Conservation (phyloP, 2,888 invertebrate species). For the Sphaerophoria taeniata region DNA sequence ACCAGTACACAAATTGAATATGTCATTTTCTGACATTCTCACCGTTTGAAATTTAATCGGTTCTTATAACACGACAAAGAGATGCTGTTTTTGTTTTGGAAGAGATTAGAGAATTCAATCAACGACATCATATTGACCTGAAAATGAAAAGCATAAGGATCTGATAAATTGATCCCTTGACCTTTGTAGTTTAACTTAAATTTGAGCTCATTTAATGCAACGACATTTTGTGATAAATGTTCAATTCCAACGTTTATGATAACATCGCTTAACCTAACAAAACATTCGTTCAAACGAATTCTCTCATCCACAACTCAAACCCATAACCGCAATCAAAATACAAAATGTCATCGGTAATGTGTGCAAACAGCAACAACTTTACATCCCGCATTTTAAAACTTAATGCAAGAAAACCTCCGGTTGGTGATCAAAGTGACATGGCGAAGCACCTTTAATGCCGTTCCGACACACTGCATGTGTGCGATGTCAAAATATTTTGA, state of each 20-base stretch:
- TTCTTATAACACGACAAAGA: no score
- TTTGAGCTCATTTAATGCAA: no score
- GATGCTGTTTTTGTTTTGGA: no score
- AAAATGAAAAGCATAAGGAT: no score
- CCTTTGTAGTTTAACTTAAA: no score
- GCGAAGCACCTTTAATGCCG: slow-evolving; percentile 63
- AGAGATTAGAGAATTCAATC: no score
- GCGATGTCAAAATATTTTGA: slow-evolving; percentile 72
- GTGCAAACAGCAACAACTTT: slow-evolving; percentile 20
- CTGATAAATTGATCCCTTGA: no score
- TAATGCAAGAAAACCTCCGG: slow-evolving; percentile 32
- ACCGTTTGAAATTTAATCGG: no score
- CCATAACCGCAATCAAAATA: slow-evolving; percentile 58
- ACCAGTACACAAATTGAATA: no score
- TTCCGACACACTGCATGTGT: slow-evolving; percentile 55
- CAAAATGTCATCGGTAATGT: slow-evolving; percentile 63
- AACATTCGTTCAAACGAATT: not conserved
- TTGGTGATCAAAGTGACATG: slow-evolving; percentile 64
- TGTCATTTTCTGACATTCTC: no score
- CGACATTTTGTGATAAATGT: not conserved
- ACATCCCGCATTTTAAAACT: slow-evolving; percentile 27
- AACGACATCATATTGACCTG: no score
- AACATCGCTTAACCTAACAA: not conserved
- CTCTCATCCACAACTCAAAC: slow-evolving; percentile 28
- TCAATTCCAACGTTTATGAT: slow-evolving; percentile 6